Base-by-base conservation (phyloP, 37 sponge, comb jelly and placozoan genomes). In the Oopsacas minuta region DNA sequence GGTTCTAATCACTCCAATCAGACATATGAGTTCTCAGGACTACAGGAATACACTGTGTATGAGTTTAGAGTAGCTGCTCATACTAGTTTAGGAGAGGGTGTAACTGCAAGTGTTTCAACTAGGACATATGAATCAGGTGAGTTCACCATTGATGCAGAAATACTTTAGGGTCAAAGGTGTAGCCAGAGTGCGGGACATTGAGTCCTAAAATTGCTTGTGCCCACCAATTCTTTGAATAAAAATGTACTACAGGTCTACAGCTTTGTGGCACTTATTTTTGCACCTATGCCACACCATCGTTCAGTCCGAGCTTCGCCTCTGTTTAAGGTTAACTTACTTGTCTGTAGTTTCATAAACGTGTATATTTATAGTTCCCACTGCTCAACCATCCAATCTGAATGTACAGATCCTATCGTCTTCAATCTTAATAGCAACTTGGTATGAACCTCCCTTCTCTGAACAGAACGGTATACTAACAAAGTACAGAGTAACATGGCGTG, bases 31-130 rank as follows among this genome's bases (percentile, higher is more conserved):
- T 61, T 61, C 75, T 61, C 75, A 12, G 75, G 75, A 3, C 75
- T 61, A 61, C 75, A 61, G 75, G 75, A 61, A 34, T 61, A 61
- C 75, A 61, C 75, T 7, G 75, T 25, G 75, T 61, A 61, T 61
- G 75, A 25, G 28, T 61, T 61, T 34, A 32, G 5, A 3, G 75
- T 61, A n/a, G 75, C 75, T 12, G 75, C 75, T 7, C 75, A 61
- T 12, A 61, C 28, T n/a, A n/a, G 28, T 10, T n/a, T 61, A 34
- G 75, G 75, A 3, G 30, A n/a, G 28, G 75, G 75, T 25, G 1
- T 25, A 20, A 3, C 75, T 61, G 75, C 28, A 61, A 61, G 28
- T 10, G 75, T 61, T 61, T 42, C 49, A 17, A 15, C 15, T 8
- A 8, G 49, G 15, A 42, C 49, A 42, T 42, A 17, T 42, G 49